Evolutionary conservation across 2,888 invertebrate genomes (phyloP), one percentile per base, ranked within the genome.

Genomic region (Limenitis camilla): DNA sequence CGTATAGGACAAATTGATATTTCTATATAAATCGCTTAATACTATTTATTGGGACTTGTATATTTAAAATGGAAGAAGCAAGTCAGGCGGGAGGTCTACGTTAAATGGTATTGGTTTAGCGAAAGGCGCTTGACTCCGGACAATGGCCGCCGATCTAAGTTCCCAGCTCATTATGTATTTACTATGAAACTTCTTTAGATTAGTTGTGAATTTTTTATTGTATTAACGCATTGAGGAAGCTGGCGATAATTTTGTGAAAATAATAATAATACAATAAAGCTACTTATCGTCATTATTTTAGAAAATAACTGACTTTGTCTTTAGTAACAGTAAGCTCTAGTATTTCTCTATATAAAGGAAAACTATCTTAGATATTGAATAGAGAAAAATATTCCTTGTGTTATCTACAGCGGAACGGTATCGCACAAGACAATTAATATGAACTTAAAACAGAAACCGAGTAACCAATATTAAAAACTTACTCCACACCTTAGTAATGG

Each of bases 91-190:
- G 64, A 63, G 80, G 66, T 76, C 84, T 71, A 36, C 10, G 59
- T 67, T 62, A 49, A 64, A 60, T 81, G 81, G 86, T 69, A 61
- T 60, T 64, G 62, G 60, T 56, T 65, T 76, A 67, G 78, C 81
- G 83, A 85, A 83, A 84, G 82, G 78, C 80, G 79, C 72, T 66
- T 64, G 66, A 69, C 68, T 63, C 64, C 76, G 83, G 82, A 86
- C 85, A 86, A 84, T 86, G 80, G 78, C 81, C 81, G 78, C 60
- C 77, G 76, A 81, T 78, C 80, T 69, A 76, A 69, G 77, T 83
- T 83, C 82, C 77, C 83, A 83, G 73, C 76, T 81, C 82, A 83
- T 85, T 84, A 83, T 72, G 75, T 80, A 78, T 81, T 82, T 80
- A 78, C 74, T 78, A 76, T 72, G 74, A 78, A 79, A 78, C 72